Conservation (phyloP, 2,113 vertebrate genomes). For the Physeter macrocephalus region DNA sequence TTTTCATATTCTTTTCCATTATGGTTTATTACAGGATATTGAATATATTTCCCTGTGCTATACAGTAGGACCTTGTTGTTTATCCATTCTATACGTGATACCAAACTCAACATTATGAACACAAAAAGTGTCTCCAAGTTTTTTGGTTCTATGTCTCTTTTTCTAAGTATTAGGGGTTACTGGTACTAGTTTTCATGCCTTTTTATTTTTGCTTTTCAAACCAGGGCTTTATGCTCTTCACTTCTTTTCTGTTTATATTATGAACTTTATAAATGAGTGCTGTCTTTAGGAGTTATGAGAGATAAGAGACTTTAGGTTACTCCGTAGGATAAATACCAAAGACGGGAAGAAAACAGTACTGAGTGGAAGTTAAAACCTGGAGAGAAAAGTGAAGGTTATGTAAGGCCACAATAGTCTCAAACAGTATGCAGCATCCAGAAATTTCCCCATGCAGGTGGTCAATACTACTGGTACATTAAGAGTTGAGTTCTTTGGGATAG, state of each 20-base stretch:
- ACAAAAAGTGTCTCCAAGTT: not conserved
- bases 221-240: not conserved
- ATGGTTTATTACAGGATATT: not conserved
- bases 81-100: not conserved
- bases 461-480: too few relatives aligned
- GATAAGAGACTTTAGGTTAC: not conserved
- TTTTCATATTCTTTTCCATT: not conserved
- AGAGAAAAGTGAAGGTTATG: not conserved
- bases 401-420: not conserved
- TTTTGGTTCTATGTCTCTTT: not conserved
- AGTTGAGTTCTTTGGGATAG: not conserved
- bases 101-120: not conserved
- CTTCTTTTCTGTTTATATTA: not conserved
- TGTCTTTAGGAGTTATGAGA: not conserved
- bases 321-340: not conserved
- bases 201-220: not conserved
- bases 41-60: not conserved
- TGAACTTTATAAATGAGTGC: not conserved
- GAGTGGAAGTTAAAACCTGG: not conserved
- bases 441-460: not conserved
- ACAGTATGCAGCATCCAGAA: not conserved
- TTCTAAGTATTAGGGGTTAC: not conserved
- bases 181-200: not conserved
- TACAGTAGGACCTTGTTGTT: not conserved
- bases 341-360: not conserved